These are phyloP conservation scores for Pogonophryne albipinna DNA, from an alignment of 2,797 vertebrate genomes.

Conservation along the genomic window DNA sequence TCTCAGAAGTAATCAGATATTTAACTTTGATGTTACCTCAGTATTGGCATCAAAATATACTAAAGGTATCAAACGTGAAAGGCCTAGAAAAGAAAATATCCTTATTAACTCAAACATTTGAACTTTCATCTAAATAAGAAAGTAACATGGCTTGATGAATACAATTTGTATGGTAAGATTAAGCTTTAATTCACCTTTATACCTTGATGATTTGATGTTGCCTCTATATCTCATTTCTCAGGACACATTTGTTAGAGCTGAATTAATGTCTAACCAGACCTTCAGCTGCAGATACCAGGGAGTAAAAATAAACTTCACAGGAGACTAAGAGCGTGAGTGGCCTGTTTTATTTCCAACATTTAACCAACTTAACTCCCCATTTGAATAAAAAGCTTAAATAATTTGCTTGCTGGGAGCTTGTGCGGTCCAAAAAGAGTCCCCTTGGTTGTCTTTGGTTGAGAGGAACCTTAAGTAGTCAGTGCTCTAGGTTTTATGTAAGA, in stretches of 20 bases:
- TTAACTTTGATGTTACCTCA: too few species aligned
- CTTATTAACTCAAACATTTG: neutral
- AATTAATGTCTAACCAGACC: conserved; percentile 61
- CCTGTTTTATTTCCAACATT: neutral
- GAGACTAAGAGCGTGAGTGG: neutral
- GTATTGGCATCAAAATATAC: neutral
- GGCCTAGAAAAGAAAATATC: neutral
- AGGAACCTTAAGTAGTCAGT: neutral
- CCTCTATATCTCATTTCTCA: conserved; percentile 4
- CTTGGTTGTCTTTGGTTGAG: neutral
- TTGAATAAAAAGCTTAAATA: neutral
- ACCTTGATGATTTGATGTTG: conserved; percentile 17
- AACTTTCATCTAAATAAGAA: neutral
- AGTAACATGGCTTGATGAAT: neutral
- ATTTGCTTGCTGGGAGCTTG: neutral
- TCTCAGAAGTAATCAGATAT: neutral
- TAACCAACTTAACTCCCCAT: neutral
- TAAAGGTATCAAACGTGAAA: neutral
- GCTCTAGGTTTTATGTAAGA: conserved; percentile 8
- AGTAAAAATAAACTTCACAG: conserved; percentile 19
- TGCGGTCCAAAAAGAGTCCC: neutral
- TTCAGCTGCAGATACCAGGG: conserved; percentile 28
- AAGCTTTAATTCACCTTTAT: conserved; percentile 9
- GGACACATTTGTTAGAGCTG: conserved; percentile 11
- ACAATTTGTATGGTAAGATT: neutral